Conservation (phyloP, 2,797 vertebrate species). For the Falco peregrinus region DNA sequence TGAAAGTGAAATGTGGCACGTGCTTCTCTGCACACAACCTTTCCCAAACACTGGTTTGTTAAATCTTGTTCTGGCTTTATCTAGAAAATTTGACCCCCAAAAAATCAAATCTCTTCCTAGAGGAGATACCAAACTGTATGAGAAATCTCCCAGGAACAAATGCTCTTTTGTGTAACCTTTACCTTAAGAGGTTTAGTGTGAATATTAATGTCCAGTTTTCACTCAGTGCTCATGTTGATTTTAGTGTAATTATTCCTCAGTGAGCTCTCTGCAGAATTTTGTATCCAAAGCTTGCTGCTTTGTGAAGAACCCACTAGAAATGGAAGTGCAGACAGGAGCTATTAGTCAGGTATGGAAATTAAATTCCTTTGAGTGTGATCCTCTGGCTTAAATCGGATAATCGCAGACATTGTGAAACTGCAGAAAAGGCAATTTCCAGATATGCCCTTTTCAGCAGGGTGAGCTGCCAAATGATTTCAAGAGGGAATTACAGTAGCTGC, state of each 20-base stretch:
- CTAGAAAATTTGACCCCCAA: not conserved
- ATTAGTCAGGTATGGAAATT: slow-evolving; percentile 46
- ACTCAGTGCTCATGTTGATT: rapidly evolving
- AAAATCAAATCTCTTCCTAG: not conserved
- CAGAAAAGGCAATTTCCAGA: slow-evolving; percentile 39
- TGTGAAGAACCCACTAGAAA: not conserved
- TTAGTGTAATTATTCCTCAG: not conserved
- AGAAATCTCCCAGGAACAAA: not conserved
- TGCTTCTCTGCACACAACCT: not conserved
- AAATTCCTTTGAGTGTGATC: not conserved
- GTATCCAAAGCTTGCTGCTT: not conserved
- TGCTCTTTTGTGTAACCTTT: not conserved
- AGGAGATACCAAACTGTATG: not conserved
- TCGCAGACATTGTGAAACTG: not conserved
- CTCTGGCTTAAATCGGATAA: slow-evolving; percentile 8
- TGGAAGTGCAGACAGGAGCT: not conserved
- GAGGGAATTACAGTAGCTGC: slow-evolving; percentile 42
- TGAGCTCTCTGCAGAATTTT: not conserved
- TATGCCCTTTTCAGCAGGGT: slow-evolving; percentile 10
- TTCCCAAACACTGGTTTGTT: not conserved
- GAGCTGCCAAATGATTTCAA: slow-evolving; percentile 44
- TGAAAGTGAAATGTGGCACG: not conserved
- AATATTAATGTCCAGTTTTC: not conserved
- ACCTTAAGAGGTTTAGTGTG: not conserved
- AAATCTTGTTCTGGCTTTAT: not conserved